Evolutionary conservation across 2,888 invertebrate genomes (phyloP).

Genomic region (Acanthococcus lagerstroemiae): DNA sequence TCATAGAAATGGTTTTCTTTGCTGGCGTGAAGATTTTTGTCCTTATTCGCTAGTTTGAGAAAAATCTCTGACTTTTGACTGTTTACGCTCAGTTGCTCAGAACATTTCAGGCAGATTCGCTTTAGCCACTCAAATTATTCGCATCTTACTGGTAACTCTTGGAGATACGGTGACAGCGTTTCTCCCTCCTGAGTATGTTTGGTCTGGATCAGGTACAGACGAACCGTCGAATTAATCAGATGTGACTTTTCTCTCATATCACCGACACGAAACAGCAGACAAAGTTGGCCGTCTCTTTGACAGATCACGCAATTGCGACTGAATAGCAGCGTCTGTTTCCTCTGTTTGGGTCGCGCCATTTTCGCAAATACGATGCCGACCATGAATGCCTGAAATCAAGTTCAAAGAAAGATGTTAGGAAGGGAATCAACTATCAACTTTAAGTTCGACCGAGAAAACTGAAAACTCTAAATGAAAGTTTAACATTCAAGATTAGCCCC

Average conservation of each 20-base stretch:
- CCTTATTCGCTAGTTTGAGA: too few relatives aligned
- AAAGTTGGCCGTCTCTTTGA: constrained; percentile 71
- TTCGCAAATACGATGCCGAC: constrained; percentile 90
- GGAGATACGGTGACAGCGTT: constrained; percentile 48
- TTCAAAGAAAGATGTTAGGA: too few relatives aligned
- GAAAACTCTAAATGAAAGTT: too few relatives aligned
- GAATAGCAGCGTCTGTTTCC: constrained; percentile 88
- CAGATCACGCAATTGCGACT: constrained; percentile 81
- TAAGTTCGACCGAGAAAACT: too few relatives aligned
- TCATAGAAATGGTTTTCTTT: too few relatives aligned
- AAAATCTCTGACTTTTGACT: too few relatives aligned
- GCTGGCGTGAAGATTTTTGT: too few relatives aligned
- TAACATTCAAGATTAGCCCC: too few relatives aligned
- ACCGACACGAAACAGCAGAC: constrained; percentile 84
- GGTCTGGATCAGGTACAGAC: constrained; percentile 72
- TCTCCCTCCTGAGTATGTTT: constrained; percentile 70
- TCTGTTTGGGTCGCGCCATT: constrained; percentile 84
- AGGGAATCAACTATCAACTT: too few relatives aligned
- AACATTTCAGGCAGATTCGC: too few relatives aligned
- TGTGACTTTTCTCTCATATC: constrained; percentile 84
- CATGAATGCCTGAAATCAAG: constrained; percentile 53
- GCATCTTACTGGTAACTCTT: constrained; percentile 44
- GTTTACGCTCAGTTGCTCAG: too few relatives aligned
- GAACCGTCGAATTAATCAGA: constrained; percentile 81
- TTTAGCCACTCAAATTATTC: background rate